Conservation (phyloP, 2,797 vertebrate genomes). For the Neostethus bicornis region DNA sequence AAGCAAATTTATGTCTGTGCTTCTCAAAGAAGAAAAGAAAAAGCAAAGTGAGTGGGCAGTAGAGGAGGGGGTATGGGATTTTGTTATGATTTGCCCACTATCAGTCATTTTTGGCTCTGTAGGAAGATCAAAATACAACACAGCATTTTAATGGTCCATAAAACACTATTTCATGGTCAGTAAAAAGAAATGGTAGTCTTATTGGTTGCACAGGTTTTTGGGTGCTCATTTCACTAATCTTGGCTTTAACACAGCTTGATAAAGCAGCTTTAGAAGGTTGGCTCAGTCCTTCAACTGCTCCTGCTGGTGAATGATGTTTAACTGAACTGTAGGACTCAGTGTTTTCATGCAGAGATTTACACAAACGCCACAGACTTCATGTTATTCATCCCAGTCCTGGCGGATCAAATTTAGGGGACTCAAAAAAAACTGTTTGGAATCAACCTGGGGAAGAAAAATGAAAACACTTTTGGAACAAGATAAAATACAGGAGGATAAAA, state of each 20-base stretch:
- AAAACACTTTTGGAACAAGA: background rate
- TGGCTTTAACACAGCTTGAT: constrained; percentile 12
- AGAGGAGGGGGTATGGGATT: constrained; percentile 3
- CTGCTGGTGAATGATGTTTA: constrained; percentile 24
- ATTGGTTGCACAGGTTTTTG: constrained; percentile 18
- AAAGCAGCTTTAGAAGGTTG: constrained; percentile 15
- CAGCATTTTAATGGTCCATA: constrained; percentile 2
- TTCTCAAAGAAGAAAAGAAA: constrained; percentile 4
- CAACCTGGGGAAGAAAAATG: constrained; percentile 12
- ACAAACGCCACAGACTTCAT: constrained; percentile 31
- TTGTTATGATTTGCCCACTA: constrained; percentile 48
- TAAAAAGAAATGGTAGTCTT: constrained; percentile 29
- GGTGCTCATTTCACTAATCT: constrained; percentile 38
- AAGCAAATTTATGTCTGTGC: constrained; percentile 10
- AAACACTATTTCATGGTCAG: constrained; percentile 32
- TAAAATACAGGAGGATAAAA: background rate
- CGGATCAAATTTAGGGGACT: constrained; percentile 15
- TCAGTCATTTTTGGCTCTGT: constrained; percentile 33
- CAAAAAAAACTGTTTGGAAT: background rate
- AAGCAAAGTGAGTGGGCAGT: too few species aligned
- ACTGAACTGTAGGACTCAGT: constrained; percentile 12
- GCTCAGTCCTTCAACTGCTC: constrained; percentile 14
- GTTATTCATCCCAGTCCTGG: constrained; percentile 30
- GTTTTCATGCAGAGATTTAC: constrained; percentile 12
- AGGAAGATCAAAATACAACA: constrained; percentile 29